Evolutionary conservation across 2,797 vertebrate species (phyloP), one percentile per base, ranked within the genome.

Genomic region (Melanogrammus aeglefinus): DNA sequence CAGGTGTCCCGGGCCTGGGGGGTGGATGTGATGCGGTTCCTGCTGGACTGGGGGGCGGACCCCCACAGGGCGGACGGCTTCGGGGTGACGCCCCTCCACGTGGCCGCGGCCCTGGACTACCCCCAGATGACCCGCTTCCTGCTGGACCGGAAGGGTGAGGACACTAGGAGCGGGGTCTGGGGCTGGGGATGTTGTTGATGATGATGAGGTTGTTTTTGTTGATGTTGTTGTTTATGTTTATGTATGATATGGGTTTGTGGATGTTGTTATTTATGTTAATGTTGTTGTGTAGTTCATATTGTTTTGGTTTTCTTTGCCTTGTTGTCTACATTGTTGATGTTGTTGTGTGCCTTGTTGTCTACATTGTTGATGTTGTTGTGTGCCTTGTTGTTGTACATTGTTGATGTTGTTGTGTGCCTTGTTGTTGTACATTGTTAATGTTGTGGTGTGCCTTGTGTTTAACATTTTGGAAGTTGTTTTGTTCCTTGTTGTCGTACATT

Each of bases 21-120:
- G 7, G 89, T 93, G 76, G 92, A 93, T 18, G 91, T 94, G 69
- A 92, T 93, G 91, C 84, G 81, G 3, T 94, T 94, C 85, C 93
- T 94, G 78, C 29, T 94, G 79, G 91, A 93, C 75, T 82, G 88
- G 16, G 93, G 92, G 0, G 88, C 91, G 0, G 87, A 93, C 74
- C 83, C 91, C 38, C 81, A 80, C 33, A 74, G 57, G 1, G 79
- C 90, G 0, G 94, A 94, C 66, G 41, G 73, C 2, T 93, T 92
- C 41, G 93, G 93, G 35, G 91, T 93, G 66, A 93, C 92, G 0
- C 79, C 88, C 0, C 89, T 94, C 12, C 94, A 94, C 1, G 92
- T 94, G 63, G 94, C 92, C 0, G 85, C 93, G 0, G 91, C 92
- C 0, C 85, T 94, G 81, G 91, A 94, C 83, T 92, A 94, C 72